Evolutionary conservation across 1,140 invertebrate genomes (phyloP), one percentile per base, ranked within the genome.

Genomic region (Chionoecetes opilio): DNA sequence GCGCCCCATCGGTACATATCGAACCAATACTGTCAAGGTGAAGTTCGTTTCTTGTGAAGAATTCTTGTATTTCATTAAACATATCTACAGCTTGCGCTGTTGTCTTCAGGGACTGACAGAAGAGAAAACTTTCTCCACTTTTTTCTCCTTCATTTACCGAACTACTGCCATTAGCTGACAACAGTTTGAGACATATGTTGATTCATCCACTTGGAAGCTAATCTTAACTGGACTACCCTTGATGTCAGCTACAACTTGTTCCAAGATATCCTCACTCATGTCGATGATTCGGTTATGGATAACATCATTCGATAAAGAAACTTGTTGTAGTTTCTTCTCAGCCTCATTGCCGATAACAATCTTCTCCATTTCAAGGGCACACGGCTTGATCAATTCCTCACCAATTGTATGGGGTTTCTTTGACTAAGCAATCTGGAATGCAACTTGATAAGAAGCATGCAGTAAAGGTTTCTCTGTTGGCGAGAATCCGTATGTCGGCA

Each of bases 201-300:
- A 89, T 38, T 37, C n/a, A 89, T 89, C 87, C 9, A 41, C n/a
- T 38, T 91, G 41, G 11, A 91, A n/a, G 53, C 90, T 91, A 31
- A 91, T 53, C 26, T 91, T 91, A 14, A 91, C 41, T 63, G 90
- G 46, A 91, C 90, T 91, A 82, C 2, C 90, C 35, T 91, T 91
- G 31, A 91, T 75, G 53, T 82, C 90, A 53, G 41, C 90, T 29
- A 75, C 53, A 53, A 91, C 90, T 37, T 91, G 90, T 82, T 91
- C 31, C 41, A 91, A 31, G 53, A 91, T 91, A 17, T 75, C n/a
- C 5, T 34, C 29, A 91, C 63, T 91, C 90, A 91, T 91, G 35
- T 91, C 38, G 88, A 90, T 90, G 38, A 90, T 90, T 90, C 88
- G 88, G 41, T 90, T 90, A 90, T 90, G 88, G 88, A 90, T 90